Base-by-base conservation (phyloP, 1,140 invertebrate species). In the Pinna nobilis region DNA sequence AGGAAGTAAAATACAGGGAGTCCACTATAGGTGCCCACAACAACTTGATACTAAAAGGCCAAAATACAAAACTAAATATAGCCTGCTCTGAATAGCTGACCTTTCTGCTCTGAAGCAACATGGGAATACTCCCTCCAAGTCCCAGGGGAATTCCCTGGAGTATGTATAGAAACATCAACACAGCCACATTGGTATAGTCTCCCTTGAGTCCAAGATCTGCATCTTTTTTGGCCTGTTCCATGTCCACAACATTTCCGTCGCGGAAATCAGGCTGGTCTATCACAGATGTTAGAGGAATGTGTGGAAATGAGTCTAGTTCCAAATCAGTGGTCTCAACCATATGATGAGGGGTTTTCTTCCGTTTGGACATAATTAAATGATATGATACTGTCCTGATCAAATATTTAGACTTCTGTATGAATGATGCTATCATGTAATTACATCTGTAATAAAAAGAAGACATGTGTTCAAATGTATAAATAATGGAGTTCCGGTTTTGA, bases 1-100 rank as follows among this genome's bases (percentile, higher is more conserved):
- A 94, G 76, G 91, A 90, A 25, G 91, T 87, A 44, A 93, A 93
- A 88, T 95, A 99, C 25, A 98, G 84, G 0, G 97, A 94, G 89
- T 99, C 98, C 1, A 99, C 97, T 82, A 99, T 92, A 1, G 98
- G 98, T 3, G 98, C 98, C 98, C 98, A 99, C 50, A 99, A 85
- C 32, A 99, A 89, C 90, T 99, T 99, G 20, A 99, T 90, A 88
- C 90, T 90, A 86, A 99, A 99, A 1, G 98, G 98, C 98, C 98
- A 99, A 80, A 94, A 94, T 0, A 97, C 97, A 86, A 99, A 97
- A 90, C 97, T 98, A 87, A 99, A 99, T 86, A 98, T 93, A n/a
- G 98, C 98, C 93, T 99, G 93, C 15, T 88, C 83, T 53, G 74
- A 80, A 69, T 87, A 86, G 33, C 82, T 83, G 3, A 84, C 83